Base-by-base conservation (phyloP, 2,113 vertebrate genomes). In the Arizona elegans region DNA sequence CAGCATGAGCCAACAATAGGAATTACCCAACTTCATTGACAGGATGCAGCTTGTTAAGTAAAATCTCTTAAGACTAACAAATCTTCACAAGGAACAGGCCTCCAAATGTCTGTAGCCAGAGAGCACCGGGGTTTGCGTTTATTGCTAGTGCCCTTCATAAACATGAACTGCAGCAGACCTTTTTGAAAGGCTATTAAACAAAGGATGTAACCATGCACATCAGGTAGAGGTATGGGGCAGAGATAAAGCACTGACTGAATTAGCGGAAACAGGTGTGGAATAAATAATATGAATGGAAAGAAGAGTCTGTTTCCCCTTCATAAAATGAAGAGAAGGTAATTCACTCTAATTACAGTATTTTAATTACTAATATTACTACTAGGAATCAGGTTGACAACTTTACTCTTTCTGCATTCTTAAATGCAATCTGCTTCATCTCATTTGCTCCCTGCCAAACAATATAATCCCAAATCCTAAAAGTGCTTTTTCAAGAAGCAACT, bases 1-100 rank as follows among this genome's bases (percentile, higher is more conserved):
- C 98, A 98, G 98, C 98, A 97, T 95, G 96, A 96, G 97, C 97
- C 97, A 97, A 98, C 98, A 98, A 98, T 98, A 98, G 98, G 98
- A 98, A 97, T 97, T 97, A 97, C 96, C 97, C 97, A 97, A 96
- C 96, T 97, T 93, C 96, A 98, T 94, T 96, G 97, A 98, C 98
- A 99, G 98, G 99, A 99, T 98, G 98, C 98, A 98, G 98, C 98
- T 99, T 98, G 98, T 98, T 98, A 97, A 98, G 97, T 95, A 94
- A 95, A 98, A 97, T 97, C 98, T 98, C 97, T 96, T 95, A 97
- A 97, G 97, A 96, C 97, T 96, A 98, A 97, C 96, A 97, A 97
- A 97, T 97, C 97, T 96, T 96, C 92, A 92, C 89, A 94, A 96
- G 96, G 95, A 97, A 96, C 94, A 96, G 0, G 15, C 95, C 96